These are phyloP conservation scores for Atherinosoma microstoma DNA, from an alignment of 2,797 vertebrate species.

Conservation along the genomic window DNA sequence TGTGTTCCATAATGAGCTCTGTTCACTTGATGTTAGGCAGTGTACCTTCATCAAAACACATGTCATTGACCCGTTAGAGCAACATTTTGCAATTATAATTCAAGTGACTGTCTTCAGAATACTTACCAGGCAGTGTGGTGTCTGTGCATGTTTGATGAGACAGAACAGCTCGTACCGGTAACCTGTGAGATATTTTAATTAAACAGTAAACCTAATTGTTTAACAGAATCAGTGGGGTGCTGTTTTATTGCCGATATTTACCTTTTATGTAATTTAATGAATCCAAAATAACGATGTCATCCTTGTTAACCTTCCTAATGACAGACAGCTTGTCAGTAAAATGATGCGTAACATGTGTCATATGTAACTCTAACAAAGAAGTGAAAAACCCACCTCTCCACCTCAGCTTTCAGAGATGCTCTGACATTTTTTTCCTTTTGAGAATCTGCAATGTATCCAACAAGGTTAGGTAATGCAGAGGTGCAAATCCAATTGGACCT, in stretches of 20 bases:
- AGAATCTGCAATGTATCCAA: constrained; percentile 79
- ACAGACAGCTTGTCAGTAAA: constrained; percentile 3
- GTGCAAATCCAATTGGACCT: neutral
- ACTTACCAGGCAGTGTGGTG: constrained; percentile 87
- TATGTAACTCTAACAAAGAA: neutral
- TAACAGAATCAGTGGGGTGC: neutral
- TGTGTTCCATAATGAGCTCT: constrained; percentile 84
- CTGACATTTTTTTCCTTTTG: constrained; percentile 85
- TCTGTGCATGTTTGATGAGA: constrained; percentile 87
- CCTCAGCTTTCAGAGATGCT: constrained; percentile 84
- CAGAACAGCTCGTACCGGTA: constrained; percentile 90
- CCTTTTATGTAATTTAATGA: constrained; percentile 91
- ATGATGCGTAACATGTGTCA: neutral
- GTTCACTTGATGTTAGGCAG: constrained; percentile 83
- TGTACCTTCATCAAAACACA: constrained; percentile 76
- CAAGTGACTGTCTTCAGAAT: neutral
- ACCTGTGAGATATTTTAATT: constrained; percentile 67
- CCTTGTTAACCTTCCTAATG: constrained; percentile 86
- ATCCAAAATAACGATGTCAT: constrained; percentile 87
- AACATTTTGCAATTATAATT: neutral
- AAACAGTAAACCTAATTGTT: neutral
- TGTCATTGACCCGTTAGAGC: neutral
- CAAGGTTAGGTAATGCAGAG: neutral
- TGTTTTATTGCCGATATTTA: constrained; percentile 34
- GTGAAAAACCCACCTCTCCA: constrained; percentile 82